Conservation (phyloP, 2,888 invertebrate species). For the Drosophila nr. medialis region DNA sequence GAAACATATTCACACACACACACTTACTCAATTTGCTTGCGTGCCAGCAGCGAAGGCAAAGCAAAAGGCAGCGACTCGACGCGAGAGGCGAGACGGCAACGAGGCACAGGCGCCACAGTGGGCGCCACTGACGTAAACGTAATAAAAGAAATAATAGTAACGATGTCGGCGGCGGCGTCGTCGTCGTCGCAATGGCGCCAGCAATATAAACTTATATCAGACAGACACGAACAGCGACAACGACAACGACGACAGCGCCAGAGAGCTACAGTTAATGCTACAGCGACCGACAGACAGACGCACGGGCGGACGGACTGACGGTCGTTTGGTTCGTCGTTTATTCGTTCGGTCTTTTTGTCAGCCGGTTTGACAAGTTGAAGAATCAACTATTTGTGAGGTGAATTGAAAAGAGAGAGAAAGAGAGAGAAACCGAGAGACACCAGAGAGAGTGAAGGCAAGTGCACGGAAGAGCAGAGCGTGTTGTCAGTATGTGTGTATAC, state of each 20-base stretch:
- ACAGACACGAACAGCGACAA: constrained; percentile 64
- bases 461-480: constrained; percentile 52
- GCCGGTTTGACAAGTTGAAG: constrained; percentile 81
- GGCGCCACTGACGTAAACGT: constrained; percentile 85
- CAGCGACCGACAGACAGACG: constrained; percentile 45
- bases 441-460: constrained; percentile 53
- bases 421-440: constrained; percentile 41
- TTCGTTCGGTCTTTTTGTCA: constrained; percentile 69
- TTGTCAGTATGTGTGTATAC: constrained; percentile 4
- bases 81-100: constrained; percentile 35
- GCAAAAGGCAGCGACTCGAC: constrained; percentile 49
- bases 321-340: constrained; percentile 63
- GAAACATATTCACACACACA: constrained; percentile 28
- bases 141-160: constrained; percentile 84
- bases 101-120: constrained; percentile 82
- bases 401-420: constrained; percentile 46
- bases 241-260: constrained; percentile 35
- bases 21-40: constrained; percentile 58
- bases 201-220: constrained; percentile 81
- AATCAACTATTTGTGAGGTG: constrained; percentile 79
- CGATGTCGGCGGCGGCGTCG: constrained; percentile 78
- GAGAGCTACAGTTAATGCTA: constrained; percentile 53
- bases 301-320: constrained; percentile 44
- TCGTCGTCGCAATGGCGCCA: constrained; percentile 84
- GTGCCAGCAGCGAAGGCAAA: constrained; percentile 67